These are phyloP conservation scores for Congeria kusceri DNA, from an alignment of 2,888 invertebrate genomes.

Conservation along the genomic window DNA sequence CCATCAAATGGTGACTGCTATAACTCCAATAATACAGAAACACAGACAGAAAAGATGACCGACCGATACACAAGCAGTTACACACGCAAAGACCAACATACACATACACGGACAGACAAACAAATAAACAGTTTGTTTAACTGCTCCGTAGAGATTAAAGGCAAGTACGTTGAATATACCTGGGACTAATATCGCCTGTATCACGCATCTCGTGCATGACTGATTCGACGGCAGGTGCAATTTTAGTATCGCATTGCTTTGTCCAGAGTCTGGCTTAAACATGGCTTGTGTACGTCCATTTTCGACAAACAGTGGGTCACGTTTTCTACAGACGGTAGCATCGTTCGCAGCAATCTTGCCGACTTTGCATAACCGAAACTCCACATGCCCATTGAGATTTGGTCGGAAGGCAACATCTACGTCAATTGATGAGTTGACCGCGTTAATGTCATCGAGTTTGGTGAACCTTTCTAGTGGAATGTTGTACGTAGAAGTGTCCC, in stretches of 20 bases:
- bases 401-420: neutral
- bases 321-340: neutral
- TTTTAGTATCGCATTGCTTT: neutral
- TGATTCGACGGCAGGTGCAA: neutral
- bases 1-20: too few relatives aligned
- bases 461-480: neutral
- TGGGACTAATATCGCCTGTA: constrained; percentile 3
- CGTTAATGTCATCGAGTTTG: neutral
- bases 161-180: neutral
- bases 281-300: neutral
- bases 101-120: too few relatives aligned
- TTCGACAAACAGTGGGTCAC: neutral
- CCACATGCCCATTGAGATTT: neutral
- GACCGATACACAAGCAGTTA: too few relatives aligned
- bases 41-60: too few relatives aligned
- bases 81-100: too few relatives aligned
- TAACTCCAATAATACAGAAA: too few relatives aligned
- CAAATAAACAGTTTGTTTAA: too few relatives aligned
- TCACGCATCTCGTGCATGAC: neutral
- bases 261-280: neutral
- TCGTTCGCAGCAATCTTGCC: neutral
- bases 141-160: too few relatives aligned
- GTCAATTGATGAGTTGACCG: neutral
- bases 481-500: neutral
- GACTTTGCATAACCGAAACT: neutral